A percentile compares a stretch with the other conserved stretches of the same genome.
Conservation (phyloP, 1,140 invertebrate genomes). For the Penaeus japonicus region DNA sequence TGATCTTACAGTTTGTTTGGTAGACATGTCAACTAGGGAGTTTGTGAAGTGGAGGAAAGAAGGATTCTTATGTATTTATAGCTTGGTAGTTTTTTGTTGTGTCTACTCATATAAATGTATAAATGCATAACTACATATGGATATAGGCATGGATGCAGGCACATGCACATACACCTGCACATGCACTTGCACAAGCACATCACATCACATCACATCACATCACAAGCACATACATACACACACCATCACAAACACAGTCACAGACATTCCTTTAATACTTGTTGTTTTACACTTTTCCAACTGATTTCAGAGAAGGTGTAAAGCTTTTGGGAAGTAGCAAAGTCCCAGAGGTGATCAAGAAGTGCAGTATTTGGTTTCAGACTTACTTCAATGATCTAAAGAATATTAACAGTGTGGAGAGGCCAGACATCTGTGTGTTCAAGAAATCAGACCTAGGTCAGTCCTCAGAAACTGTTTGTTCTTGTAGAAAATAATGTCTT, state of each 20-base stretch:
- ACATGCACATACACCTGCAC: background rate
- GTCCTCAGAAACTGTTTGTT: too few relatives aligned
- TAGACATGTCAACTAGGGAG: too few relatives aligned
- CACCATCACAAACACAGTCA: too few relatives aligned
- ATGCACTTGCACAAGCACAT: background rate
- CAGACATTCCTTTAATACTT: background rate
- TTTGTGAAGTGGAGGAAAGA: too few relatives aligned
- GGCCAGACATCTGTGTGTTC: conserved; percentile 18
- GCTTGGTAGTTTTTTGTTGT: too few relatives aligned
- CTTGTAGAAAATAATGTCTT: too few relatives aligned
- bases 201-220: too few relatives aligned
- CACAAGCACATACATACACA: too few relatives aligned
- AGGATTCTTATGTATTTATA: too few relatives aligned
- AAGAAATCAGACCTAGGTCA: background rate
- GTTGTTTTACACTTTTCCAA: background rate
- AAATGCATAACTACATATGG: background rate
- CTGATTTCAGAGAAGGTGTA: background rate
- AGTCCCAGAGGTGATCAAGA: conserved; percentile 2
- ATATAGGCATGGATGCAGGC: background rate
- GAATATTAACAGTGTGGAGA: background rate
- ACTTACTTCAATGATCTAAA: background rate
- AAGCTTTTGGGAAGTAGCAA: background rate
- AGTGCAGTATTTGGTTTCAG: conserved; percentile 11
- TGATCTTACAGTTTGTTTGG: too few relatives aligned
- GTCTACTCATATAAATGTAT: background rate